Evolutionary conservation across 2,888 invertebrate genomes (phyloP).

Genomic region (Nephrocerus scutellatus): DNA sequence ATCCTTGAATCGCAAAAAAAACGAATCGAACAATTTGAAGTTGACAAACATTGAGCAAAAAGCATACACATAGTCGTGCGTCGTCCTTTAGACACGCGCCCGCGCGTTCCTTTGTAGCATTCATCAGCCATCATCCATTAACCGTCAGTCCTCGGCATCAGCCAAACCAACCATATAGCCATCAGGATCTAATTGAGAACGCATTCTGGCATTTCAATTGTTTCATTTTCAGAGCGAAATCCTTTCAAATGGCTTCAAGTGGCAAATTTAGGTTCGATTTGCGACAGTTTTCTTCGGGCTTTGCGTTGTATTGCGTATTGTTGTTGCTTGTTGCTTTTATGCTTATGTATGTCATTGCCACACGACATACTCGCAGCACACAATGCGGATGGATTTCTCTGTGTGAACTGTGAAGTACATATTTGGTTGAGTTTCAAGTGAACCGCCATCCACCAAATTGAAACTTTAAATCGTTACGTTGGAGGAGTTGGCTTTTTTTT

Average conservation of each 20-base stretch:
- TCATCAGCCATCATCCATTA: no score
- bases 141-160: conserved; percentile 31
- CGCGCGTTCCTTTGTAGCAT: no score
- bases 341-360: no score
- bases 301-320: conserved; percentile 17
- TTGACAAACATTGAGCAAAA: conserved; percentile 22
- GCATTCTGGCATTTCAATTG: conserved; percentile 40
- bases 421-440: no score
- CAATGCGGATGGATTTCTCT: no score
- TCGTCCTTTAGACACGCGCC: conserved; percentile 28
- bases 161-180: neutral
- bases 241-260: conserved; percentile 28
- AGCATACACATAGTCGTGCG: conserved; percentile 8
- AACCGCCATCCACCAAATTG: no score
- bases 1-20: no score
- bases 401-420: no score
- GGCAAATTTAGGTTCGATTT: conserved; percentile 42
- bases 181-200: conserved; percentile 36
- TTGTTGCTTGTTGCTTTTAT: conserved; percentile 6
- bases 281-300: conserved; percentile 33
- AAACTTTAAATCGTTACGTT: no score
- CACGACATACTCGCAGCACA: no score
- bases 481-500: no score
- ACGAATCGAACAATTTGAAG: conserved; percentile 16
- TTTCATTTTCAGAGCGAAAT: no score